Evolutionary conservation across 2,797 vertebrate genomes (phyloP), one percentile per base, ranked within the genome.

Genomic region (Gambusia yucatana): DNA sequence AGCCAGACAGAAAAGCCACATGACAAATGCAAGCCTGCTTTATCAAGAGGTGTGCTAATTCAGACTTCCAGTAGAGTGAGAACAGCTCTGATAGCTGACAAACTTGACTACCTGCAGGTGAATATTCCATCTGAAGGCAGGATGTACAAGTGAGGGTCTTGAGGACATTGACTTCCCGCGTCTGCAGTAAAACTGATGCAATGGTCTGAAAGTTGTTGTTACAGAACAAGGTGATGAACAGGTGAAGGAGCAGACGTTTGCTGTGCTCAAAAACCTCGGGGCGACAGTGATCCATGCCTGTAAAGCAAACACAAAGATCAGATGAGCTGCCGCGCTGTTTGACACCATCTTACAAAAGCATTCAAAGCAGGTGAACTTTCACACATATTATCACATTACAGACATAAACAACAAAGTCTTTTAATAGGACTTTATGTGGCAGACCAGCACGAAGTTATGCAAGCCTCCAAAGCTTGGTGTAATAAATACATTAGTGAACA

Each of bases 201-300:
- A 99, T 95, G 82, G 96, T 88, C 78, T 98, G 97, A 92, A 98
- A 98, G 92, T 96, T 98, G 94, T 95, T 97, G 83, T 97, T 97
- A 87, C 97, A 98, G 79, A 98, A 98, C 0, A 99, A 92, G 0
- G 97, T 95, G 77, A 99, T 98, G 92, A 99, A 94, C 87, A 99
- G 96, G 88, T 99, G 98, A 73, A 99, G 97, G 57, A 99, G 95
- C 81, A 99, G 94, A 77, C 97, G 97, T 86, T 97, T 98, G 94
- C 98, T 98, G 94, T 99, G 98, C 87, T 99, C 98, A 90, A 97
- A 99, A 90, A 99, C 98, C 92, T 99, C 98, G 0, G 97, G 97
- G 22, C 98, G 97, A 87, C 97, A 97, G 92, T 99, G 98, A 95
- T 99, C 98, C 95, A 99, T 95, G 85, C 98, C 98, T 99, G 91